A percentile compares a stretch with the other conserved stretches of the same genome.
phyloP scores from a whole-genome alignment of 2,888 invertebrate genomes.

The Nipponacmea schrenckii region DNA sequence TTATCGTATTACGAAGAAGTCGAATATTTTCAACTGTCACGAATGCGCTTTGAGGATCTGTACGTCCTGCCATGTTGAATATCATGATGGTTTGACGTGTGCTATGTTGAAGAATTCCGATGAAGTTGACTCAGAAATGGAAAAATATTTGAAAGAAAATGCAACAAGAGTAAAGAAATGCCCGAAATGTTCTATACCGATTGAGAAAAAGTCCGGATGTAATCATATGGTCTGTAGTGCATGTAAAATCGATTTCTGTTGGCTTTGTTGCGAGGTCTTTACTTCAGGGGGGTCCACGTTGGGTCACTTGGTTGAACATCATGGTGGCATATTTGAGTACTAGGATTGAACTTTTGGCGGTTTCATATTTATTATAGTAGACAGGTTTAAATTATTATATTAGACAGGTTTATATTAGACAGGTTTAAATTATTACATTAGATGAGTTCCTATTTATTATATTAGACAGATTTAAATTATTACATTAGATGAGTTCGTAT shows the following conservation, averaged over 20 bases:
- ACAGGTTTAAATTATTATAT: too few relatives aligned
- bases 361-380: too few relatives aligned
- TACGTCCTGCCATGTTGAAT: slow-evolving; percentile 49
- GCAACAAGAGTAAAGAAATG: slow-evolving; percentile 45
- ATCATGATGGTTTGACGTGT: slow-evolving; percentile 55
- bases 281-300: slow-evolving; percentile 36
- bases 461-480: too few relatives aligned
- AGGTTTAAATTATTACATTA: too few relatives aligned
- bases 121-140: slow-evolving; percentile 31
- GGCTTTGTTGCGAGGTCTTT: slow-evolving; percentile 50
- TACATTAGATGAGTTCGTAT: too few relatives aligned
- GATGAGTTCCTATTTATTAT: too few relatives aligned
- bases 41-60: slow-evolving; percentile 46
- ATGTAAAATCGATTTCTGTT: slow-evolving; percentile 56
- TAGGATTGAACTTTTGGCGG: too few relatives aligned
- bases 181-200: slow-evolving; percentile 48
- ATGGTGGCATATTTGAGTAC: slow-evolving; percentile 29
- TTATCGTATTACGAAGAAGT: slow-evolving; percentile 42
- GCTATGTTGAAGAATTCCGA: slow-evolving; percentile 37
- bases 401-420: too few relatives aligned
- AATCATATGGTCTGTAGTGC: slow-evolving; percentile 50
- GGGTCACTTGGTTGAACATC: slow-evolving; percentile 40
- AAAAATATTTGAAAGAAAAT: slow-evolving; percentile 43
- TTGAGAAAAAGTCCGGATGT: slow-evolving; percentile 59
- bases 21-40: slow-evolving; percentile 37